phyloP scores from a whole-genome alignment of 2,797 vertebrate species.

The Rallus crepitans region DNA sequence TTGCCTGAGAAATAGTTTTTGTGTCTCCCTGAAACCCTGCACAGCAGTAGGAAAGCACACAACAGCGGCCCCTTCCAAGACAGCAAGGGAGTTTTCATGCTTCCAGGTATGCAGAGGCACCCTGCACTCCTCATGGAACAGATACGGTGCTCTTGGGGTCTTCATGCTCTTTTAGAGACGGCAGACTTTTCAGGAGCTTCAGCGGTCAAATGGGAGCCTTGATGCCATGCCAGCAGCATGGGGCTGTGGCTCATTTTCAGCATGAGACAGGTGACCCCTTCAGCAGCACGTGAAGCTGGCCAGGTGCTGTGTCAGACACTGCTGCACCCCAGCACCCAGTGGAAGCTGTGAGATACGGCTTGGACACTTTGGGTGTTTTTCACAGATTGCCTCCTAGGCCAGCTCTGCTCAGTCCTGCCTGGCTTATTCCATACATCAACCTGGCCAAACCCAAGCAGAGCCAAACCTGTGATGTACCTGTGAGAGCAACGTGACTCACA shows the following conservation, averaged over 20 bases:
- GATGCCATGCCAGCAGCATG: accelerated
- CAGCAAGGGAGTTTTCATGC: accelerated
- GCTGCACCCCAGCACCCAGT: accelerated
- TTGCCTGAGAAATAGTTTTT: neutral
- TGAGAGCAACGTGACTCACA: accelerated
- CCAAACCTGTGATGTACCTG: accelerated
- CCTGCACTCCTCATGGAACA: neutral
- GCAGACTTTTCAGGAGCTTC: neutral
- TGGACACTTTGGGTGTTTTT: accelerated
- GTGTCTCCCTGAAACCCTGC: neutral
- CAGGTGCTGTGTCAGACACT: accelerated
- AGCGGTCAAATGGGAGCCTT: accelerated
- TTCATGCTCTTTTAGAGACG: accelerated
- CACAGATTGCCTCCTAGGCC: accelerated
- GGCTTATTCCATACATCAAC: accelerated
- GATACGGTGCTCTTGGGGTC: accelerated
- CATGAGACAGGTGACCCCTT: neutral
- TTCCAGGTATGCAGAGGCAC: neutral
- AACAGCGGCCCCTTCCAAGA: no score
- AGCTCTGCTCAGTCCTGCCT: accelerated
- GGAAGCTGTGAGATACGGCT: accelerated
- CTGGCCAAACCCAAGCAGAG: accelerated
- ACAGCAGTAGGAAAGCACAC: neutral
- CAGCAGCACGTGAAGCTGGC: neutral
- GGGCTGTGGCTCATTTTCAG: accelerated